Base-by-base conservation (phyloP, 1,140 invertebrate species). In the Conus ventricosus region DNA sequence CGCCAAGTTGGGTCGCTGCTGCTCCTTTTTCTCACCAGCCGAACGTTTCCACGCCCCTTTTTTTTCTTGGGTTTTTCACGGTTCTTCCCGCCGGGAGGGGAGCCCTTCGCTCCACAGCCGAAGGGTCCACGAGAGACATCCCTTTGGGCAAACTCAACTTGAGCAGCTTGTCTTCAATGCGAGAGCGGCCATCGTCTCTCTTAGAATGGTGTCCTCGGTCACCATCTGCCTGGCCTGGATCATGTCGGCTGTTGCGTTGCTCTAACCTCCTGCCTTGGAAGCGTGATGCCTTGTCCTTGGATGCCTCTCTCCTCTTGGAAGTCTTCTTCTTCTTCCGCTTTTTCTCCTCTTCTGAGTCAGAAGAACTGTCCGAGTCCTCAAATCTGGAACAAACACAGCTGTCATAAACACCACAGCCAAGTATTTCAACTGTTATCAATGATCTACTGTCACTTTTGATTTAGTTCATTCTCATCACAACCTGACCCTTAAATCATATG, bases 231-330 rank as follows among this genome's bases (percentile, higher is more conserved):
- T 54, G 13, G 51, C 39, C n/a, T n/a, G 39, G 4, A 51, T 75
- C 67, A 75, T 10, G 39, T 53, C 54, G 67, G 8, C 51, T 57
- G 85, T 27, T 25, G 20, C 17, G 53, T 15, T 39, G 54, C 5
- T 82, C 57, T 20, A 53, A 4, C 7, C 7, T 75, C 81, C 53
- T 39, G 55, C 17, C 0, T 11, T 67, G 25, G 8, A 75, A 60
- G n/a, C 27, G 53, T 84, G 83, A 94, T n/a, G 23, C 27, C 84
- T 81, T 81, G 85, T 94, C 89, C 93, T 92, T 86, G 94, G 89
- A n/a, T 27, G 75, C 94, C 89, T 93, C 92, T 86, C 94, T 67
- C n/a, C 25, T 92, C 60, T 88, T 91, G 85, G 71, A 20, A n/a
- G 63, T 87, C 88, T 88, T 83, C 57, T 67, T 80, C 85, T 80